Evolutionary conservation across 1,140 invertebrate species (phyloP), one percentile per base, ranked within the genome.

Genomic region (Drosophila triauraria): DNA sequence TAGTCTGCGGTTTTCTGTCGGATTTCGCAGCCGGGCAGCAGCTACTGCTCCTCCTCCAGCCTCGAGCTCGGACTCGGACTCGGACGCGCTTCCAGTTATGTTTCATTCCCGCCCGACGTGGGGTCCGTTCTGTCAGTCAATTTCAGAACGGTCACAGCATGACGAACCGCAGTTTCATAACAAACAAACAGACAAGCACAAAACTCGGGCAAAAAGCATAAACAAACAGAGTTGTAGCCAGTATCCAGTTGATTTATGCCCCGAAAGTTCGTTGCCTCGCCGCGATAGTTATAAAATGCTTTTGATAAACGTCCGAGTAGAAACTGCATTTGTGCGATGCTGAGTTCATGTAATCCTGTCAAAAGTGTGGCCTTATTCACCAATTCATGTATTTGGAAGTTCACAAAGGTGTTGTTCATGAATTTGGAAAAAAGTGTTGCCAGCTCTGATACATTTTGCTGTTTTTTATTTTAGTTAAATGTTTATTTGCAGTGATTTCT

Each of bases 1-100:
- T 88, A 90, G 85, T 90, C 85, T 88, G 85, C 85, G 85, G 85
- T 84, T 84, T 81, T 84, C 80, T 63, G 64, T 57, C 60, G 48
- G 63, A 78, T 80, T 83, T 65, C 38, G 44, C 62, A 32, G 69
- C 51, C 75, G 58, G 57, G 57, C 51, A 4, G 27, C 72, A 40
- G n/a, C 59, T 43, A 25, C 63, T 43, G 23, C 38, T 68, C 32
- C 61, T 38, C 35, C 57, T 71, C 51, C 56, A 6, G 12, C 20
- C 47, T n/a, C 13, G 8, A 27, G 47, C 47, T 25, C 6, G 8
- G 51, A 54, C 12, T 38, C 12, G 51, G 3, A 35, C 5, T 48
- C n/a, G 51, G 3, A 35, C 5, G 42, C n/a, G 25, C 3, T 25
- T 3, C 3, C 15, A 17, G 35, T 35, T 70, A 35, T 70, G 65